Evolutionary conservation across 2,888 invertebrate genomes (phyloP).

Genomic region (Lasiommata megera): DNA sequence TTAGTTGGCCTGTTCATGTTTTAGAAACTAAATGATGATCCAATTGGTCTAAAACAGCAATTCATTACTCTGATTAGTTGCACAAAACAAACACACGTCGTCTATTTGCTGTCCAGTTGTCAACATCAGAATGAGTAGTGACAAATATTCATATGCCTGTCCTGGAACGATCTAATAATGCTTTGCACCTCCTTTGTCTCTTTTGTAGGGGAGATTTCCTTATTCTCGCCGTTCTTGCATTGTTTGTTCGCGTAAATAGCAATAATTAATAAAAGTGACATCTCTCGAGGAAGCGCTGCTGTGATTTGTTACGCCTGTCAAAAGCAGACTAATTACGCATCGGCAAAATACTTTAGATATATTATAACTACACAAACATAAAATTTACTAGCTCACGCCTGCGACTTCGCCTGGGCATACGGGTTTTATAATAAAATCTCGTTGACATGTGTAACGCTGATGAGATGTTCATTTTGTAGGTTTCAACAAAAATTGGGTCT

Average conservation of each 20-base stretch:
- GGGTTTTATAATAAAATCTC: no score
- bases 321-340: constrained; percentile 21
- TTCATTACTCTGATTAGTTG: no score
- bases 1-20: no score
- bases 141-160: neutral
- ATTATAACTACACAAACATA: neutral
- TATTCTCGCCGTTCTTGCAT: neutral
- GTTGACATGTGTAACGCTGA: no score
- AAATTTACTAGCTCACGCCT: neutral
- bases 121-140: no score
- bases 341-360: constrained; percentile 5
- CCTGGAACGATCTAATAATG: neutral
- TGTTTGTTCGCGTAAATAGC: constrained; percentile 4
- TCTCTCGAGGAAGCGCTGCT: constrained; percentile 16
- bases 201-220: neutral
- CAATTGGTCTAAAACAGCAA: no score
- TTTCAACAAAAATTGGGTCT: no score
- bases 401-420: neutral
- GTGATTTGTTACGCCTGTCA: constrained; percentile 27
- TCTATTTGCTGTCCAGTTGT: no score
- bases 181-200: neutral
- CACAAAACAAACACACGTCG: no score
- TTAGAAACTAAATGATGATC: no score
- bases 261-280: constrained; percentile 29
- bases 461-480: no score